phyloP scores from a whole-genome alignment of 2,888 invertebrate genomes.

The Diloba caeruleocephala region DNA sequence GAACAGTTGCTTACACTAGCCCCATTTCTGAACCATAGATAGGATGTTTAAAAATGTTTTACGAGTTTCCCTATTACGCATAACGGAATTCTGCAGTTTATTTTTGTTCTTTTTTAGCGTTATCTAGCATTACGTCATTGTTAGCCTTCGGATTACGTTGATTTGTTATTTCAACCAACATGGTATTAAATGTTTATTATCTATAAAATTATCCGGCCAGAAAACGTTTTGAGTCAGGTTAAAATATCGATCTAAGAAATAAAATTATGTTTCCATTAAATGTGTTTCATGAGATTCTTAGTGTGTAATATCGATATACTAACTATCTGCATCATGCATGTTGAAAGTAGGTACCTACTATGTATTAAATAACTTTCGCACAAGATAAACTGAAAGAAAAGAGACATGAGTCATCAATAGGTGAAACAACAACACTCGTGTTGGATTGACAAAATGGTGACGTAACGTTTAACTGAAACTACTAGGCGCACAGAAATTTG shows the following conservation, averaged over 20 bases:
- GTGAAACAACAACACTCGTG: neutral
- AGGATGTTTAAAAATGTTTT: conserved; percentile 55
- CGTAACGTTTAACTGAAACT: conserved; percentile 70
- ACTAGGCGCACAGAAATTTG: conserved; percentile 67
- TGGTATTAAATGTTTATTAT: conserved; percentile 41
- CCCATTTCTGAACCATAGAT: conserved; percentile 46
- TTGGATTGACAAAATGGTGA: conserved; percentile 64
- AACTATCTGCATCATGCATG: too few species aligned
- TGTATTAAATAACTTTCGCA: too few species aligned
- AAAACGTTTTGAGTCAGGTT: conserved; percentile 9
- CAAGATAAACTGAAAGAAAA: neutral
- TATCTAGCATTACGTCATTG: conserved; percentile 48
- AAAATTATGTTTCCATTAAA: neutral
- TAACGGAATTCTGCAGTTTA: conserved; percentile 47
- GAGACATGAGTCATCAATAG: neutral
- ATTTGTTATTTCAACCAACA: conserved; percentile 45
- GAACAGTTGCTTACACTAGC: conserved; percentile 58
- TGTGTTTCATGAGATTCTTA: too few species aligned
- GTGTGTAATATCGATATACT: too few species aligned
- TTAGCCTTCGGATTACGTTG: conserved; percentile 22
- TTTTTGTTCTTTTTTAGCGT: conserved; percentile 45
- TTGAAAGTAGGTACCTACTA: too few species aligned
- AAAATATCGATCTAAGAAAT: neutral
- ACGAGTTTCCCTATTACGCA: conserved; percentile 44
- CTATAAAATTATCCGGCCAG: conserved; percentile 23